Evolutionary conservation across 2,113 vertebrate genomes (phyloP), one percentile per base, ranked within the genome.

Genomic region (Eubucco bourcierii): DNA sequence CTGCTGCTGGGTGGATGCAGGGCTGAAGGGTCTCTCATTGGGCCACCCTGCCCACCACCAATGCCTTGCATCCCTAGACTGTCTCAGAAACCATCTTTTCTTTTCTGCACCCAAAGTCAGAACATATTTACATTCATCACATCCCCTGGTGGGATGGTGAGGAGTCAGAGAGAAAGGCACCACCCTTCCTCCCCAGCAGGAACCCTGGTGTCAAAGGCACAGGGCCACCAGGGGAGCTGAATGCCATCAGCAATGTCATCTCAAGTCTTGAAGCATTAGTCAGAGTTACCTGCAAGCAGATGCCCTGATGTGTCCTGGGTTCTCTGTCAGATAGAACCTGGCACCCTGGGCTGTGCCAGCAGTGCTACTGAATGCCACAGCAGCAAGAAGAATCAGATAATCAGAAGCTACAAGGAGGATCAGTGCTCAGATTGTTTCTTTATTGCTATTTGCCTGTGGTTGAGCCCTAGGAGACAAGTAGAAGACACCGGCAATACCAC

Each of bases 181-280:
- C 92, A 84, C 93, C 90, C 90, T 93, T 94, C 93, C 76, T 93
- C 53, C 60, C 29, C 33, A 8, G 79, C 2, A 3, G 64, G 6
- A 76, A 28, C 60, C 46, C 59, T 23, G 47, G 76, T 68, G 72
- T 61, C 82, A 80, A 83, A 68, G 71, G 59, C 31, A 92, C 66
- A 61, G 59, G 59, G 67, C 59, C n/a, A 79, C 76, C 59, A 84
- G 4, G 24, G 17, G 59, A 76, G 50, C 34, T 25, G 67, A 76
- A 67, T 61, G 79, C 60, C 25, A 0, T 91, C 82, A 94, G 68
- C 31, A 47, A 41, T 1, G 17, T 21, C 9, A 12, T 83, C 82
- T 64, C 37, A 88, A 61, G 80, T 78, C 50, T 73, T 88, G 73
- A 33, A 78, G 80, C 65, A 65, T 95, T 80, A 91, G 85, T 93